Base-by-base conservation (phyloP, 2,113 vertebrate species). In the Peromyscus californicus region DNA sequence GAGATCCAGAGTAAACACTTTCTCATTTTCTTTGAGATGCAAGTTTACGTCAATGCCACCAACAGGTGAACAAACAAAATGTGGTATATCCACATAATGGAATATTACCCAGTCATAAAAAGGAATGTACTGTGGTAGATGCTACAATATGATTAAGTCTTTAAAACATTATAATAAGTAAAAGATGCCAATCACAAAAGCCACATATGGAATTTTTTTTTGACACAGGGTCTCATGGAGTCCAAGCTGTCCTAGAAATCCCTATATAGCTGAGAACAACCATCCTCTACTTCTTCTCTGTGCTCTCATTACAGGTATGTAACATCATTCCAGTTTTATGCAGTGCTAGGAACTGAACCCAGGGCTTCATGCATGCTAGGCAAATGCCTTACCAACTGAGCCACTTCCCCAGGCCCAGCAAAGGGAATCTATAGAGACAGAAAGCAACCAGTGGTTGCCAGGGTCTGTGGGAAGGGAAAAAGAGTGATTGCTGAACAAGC, bases 81-180 rank as follows among this genome's bases (percentile, higher is more conserved):
- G n/a, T 22, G 72, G n/a, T 80, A 33, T 65, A 0, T 19, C 89
- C 61, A 17, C 1, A 4, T 36, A 9, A 2, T 5, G 39, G 36
- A 79, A 7, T 54, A 61, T 12, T 61, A 48, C 21, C 57, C 54
- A 1, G 80, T 85, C 88, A 72, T 2, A 7, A 61, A 17, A n/a
- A 63, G 61, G 42, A 45, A 17, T 26, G 45, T 21, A 61, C 39
- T 10, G 31, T 4, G 3, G 24, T 12, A 22, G 8, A 24, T 1
- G 33, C 67, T 22, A 10, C 19, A 7, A 10, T 31, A 16, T 0
- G 7, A 48, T 31, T 33, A 15, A 22, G 4, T 67, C 57, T 39
- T 0, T 9, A 11, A 54, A 26, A 48, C 24, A 2, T 29, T 13
- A 54, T 0, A 6, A 29, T n/a, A 12, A 36, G 36, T 17, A 42